phyloP scores from a whole-genome alignment of 2,113 vertebrate genomes.

The Urocolius indicus region DNA sequence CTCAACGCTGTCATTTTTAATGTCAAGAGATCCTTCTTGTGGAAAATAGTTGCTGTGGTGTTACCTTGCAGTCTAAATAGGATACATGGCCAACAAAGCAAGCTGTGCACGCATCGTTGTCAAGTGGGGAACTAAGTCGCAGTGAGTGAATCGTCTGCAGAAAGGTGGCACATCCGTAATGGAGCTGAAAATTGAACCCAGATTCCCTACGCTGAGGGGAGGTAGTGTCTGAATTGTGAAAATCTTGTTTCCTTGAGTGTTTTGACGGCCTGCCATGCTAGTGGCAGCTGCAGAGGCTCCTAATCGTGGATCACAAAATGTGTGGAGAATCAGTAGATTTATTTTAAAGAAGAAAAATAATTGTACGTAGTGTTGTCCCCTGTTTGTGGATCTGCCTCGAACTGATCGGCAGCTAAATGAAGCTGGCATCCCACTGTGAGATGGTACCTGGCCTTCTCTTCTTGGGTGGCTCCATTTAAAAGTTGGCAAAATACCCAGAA shows the following conservation, averaged over 20 bases:
- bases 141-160: not conserved
- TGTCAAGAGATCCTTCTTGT: not conserved
- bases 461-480: constrained; percentile 34
- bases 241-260: not conserved
- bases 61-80: not conserved
- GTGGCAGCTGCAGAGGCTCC: not conserved
- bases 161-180: not conserved
- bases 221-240: not conserved
- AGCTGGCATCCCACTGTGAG: not conserved
- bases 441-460: not conserved
- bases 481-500: constrained; percentile 38
- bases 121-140: not conserved
- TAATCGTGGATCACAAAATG: fast-evolving
- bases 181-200: not conserved
- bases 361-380: fast-evolving
- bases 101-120: not conserved
- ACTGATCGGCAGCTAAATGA: not conserved
- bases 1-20: constrained; percentile 19
- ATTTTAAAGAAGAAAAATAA: not conserved
- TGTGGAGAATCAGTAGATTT: not conserved
- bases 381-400: not conserved
- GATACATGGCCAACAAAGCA: not conserved
- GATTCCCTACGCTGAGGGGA: not conserved
- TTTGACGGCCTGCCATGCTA: not conserved
- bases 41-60: not conserved